Evolutionary conservation across 2,797 vertebrate species (phyloP).

Genomic region (Chromobotia macracanthus): DNA sequence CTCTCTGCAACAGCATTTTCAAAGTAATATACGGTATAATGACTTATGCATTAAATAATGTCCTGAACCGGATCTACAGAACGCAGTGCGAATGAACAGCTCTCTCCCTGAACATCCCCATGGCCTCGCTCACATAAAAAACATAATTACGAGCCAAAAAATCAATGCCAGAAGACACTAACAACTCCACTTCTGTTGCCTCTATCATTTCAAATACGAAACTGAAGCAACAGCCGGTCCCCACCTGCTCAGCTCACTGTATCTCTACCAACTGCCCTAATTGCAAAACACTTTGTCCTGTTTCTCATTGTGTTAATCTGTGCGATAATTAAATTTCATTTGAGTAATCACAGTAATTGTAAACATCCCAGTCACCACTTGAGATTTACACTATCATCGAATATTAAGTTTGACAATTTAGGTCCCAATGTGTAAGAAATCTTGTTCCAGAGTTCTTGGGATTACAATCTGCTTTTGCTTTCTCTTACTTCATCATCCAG

Average conservation of each 20-base stretch:
- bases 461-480: not conserved
- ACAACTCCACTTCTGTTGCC: not conserved
- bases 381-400: not conserved
- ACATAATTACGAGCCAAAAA: slow-evolving; percentile 10
- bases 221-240: not conserved
- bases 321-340: slow-evolving; percentile 47
- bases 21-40: slow-evolving; percentile 54
- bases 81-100: slow-evolving; percentile 7
- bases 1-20: slow-evolving; percentile 36
- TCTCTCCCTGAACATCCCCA: slow-evolving; percentile 11
- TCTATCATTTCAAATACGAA: not conserved
- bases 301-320: slow-evolving; percentile 36
- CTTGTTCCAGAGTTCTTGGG: not conserved
- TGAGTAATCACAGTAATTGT: slow-evolving; percentile 35
- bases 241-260: slow-evolving; percentile 5
- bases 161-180: slow-evolving; percentile 10
- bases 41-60: slow-evolving; percentile 40
- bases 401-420: slow-evolving; percentile 24
- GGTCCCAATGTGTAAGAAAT: slow-evolving; percentile 6
- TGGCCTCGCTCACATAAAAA: not conserved
- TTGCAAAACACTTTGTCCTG: slow-evolving; percentile 28
- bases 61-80: slow-evolving; percentile 37
- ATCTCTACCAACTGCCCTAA: slow-evolving; percentile 13
- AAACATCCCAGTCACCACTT: slow-evolving; percentile 2
- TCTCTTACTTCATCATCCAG: slow-evolving; percentile 8